Conservation (phyloP, 2,113 vertebrate species). For the Pampusana beccarii region DNA sequence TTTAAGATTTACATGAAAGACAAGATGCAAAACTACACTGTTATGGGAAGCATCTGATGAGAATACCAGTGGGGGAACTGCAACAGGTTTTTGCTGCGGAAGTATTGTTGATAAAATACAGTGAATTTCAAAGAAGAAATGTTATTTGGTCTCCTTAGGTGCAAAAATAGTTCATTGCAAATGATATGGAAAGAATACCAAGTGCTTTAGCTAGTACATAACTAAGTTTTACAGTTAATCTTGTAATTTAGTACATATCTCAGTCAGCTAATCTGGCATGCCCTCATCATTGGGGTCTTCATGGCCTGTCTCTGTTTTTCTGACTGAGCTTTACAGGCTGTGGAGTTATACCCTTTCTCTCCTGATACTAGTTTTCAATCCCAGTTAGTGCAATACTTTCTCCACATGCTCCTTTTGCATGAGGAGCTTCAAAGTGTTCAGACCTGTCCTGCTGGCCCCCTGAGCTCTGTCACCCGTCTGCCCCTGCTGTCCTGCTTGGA, state of each 20-base stretch:
- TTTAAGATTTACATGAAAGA: not conserved
- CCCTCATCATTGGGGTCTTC: not conserved
- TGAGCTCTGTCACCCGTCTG: not conserved
- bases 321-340: not conserved
- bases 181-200: not conserved
- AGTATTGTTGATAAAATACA: not conserved
- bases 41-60: not conserved
- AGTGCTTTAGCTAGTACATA: not conserved
- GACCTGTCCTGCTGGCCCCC: fast-evolving
- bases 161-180: not conserved
- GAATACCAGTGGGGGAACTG: not conserved
- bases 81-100: not conserved
- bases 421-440: not conserved
- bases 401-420: not conserved
- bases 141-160: not conserved
- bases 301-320: not conserved
- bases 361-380: not conserved
- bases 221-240: not conserved
- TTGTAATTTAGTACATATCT: not conserved
- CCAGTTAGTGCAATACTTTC: not conserved
- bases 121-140: not conserved
- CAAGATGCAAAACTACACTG: not conserved
- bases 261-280: not conserved
- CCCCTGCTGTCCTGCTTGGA: not conserved
- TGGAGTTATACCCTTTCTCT: not conserved